Evolutionary conservation across 2,797 vertebrate species (phyloP).

Genomic region (Vespertilio murinus): DNA sequence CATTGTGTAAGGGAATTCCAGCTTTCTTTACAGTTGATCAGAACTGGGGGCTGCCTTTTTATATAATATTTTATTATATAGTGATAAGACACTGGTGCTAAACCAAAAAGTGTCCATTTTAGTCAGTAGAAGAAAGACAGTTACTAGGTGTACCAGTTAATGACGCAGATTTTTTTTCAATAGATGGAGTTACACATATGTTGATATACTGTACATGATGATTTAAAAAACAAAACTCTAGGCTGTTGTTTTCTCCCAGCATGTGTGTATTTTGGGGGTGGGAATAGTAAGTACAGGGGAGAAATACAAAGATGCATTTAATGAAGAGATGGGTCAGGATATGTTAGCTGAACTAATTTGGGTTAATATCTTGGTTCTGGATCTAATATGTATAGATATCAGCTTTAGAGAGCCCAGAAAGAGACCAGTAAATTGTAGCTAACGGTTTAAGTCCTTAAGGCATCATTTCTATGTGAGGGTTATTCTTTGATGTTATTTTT

Average conservation of each 20-base stretch:
- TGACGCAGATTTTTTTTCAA: too few relatives aligned
- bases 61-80: constrained; percentile 53
- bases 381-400: constrained; percentile 66
- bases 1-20: constrained; percentile 45
- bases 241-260: constrained; percentile 47
- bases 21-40: neutral
- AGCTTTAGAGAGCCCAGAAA: constrained; percentile 68
- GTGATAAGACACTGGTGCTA: constrained; percentile 6
- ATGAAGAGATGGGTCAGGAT: constrained; percentile 74
- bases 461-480: constrained; percentile 48
- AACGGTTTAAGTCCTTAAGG: constrained; percentile 72
- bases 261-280: neutral
- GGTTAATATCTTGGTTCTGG: constrained; percentile 53
- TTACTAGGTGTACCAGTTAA: neutral
- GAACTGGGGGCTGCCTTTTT: neutral
- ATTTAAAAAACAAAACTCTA: constrained; percentile 37
- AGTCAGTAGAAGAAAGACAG: constrained; percentile 44
- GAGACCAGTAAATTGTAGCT: constrained; percentile 76
- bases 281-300: neutral
- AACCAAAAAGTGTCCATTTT: constrained; percentile 33
- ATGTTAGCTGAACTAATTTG: constrained; percentile 69
- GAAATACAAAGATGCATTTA: constrained; percentile 57
- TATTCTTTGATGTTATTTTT: constrained; percentile 37
- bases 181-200: too few relatives aligned
- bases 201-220: neutral